phyloP scores from a whole-genome alignment of 2,113 vertebrate genomes.

The Sebastes schlegelii region DNA sequence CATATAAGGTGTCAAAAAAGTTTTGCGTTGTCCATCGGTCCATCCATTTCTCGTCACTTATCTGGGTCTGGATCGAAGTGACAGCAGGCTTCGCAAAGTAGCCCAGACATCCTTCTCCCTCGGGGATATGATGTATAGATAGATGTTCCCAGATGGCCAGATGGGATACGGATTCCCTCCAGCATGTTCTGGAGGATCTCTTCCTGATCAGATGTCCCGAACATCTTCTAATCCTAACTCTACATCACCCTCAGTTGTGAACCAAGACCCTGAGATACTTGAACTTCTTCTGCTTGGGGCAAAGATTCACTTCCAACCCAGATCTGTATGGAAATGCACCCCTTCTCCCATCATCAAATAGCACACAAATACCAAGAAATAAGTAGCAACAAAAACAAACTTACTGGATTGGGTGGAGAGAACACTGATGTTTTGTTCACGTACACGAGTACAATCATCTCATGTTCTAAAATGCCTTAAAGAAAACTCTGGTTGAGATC shows the following conservation, averaged over 20 bases:
- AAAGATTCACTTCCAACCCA: background rate
- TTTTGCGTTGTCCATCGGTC: background rate
- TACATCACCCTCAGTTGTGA: background rate
- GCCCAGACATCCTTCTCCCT: background rate
- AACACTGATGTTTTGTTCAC: background rate
- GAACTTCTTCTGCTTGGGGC: background rate
- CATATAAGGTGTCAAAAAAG: background rate
- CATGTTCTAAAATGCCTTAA: background rate
- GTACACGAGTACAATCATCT: background rate
- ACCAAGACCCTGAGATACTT: background rate
- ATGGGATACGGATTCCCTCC: slow-evolving; percentile 23
- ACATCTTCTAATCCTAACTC: too few species aligned
- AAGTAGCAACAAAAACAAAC: background rate
- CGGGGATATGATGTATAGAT: background rate
- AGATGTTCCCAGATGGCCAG: slow-evolving; percentile 53
- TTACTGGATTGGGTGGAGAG: background rate
- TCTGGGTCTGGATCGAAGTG: background rate
- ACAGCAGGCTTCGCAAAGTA: background rate
- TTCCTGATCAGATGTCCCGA: background rate
- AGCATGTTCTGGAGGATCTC: background rate
- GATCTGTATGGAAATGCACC: background rate
- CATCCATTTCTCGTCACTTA: background rate
- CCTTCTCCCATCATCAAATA: background rate
- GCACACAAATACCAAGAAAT: background rate
- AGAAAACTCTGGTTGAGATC: background rate